Base-by-base conservation (phyloP, 2,797 vertebrate species). In the Lophotriccus pileatus region DNA sequence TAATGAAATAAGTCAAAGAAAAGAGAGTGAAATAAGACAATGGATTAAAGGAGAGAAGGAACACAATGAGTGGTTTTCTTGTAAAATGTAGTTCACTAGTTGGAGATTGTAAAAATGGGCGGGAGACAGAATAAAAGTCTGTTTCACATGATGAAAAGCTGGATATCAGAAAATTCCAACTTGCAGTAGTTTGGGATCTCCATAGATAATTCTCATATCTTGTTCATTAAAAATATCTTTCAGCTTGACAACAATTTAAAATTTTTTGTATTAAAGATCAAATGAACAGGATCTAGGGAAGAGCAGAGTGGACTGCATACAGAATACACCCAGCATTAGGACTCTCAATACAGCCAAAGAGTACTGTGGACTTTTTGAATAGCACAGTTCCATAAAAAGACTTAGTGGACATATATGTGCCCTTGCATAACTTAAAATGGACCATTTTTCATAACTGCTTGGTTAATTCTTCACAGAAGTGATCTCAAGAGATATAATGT, bases 351-450 rank as follows among this genome's bases (percentile, higher is more conserved):
- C 49, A 44, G 17, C 22, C 49, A 11, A 80, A 9, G 4, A 82
- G 7, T 18, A 34, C 15, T 36, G 37, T 25, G 27, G 28, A 39
- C 23, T 41, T 66, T 46, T 60, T 24, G 37, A 88, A 55, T 7
- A 25, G 39, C 39, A 37, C 2, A 66, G 14, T 55, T 23, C 50
- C 25, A 70, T 16, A 44, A 73, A 53, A 55, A 67, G 22, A 87
- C 11, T 12, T n/a, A 28, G 34, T 10, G 10, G 52, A 66, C 14
- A 39, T 0, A 0, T 7, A 59, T 4, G 4, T 8, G 78, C 23
- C 32, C 25, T 62, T 59, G 2, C 8, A 2, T 27, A 30, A 6
- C 47, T 89, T 19, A 37, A 79, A 75, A 72, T 2, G 4, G 8
- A 39, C 5, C 15, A 14, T 18, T 79, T 70, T 36, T 66, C 4